A percentile compares a stretch with the other conserved stretches of the same genome.
Evolutionary conservation across 2,888 invertebrate species (phyloP).

Genomic region (Drosophila formosana): DNA sequence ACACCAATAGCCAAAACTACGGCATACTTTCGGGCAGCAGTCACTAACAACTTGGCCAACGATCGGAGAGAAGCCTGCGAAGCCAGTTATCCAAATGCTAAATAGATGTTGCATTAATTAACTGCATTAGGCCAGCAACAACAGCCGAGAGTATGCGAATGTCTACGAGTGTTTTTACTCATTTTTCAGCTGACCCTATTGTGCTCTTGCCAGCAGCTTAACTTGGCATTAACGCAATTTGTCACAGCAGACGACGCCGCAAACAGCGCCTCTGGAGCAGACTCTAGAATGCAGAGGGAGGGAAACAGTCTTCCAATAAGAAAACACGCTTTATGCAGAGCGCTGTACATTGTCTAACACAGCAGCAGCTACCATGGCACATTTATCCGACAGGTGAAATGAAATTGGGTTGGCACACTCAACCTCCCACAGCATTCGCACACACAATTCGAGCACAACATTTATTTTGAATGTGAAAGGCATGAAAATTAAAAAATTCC

Average conservation of each 20-base stretch:
- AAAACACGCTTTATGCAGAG: constrained; percentile 37
- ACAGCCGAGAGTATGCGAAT: constrained; percentile 23
- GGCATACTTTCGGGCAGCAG: constrained; percentile 51
- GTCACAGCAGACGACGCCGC: constrained; percentile 58
- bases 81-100: constrained; percentile 47
- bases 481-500: constrained; percentile 60
- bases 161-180: constrained; percentile 10
- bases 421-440: constrained; percentile 6
- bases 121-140: constrained; percentile 62
- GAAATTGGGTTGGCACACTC: constrained; percentile 53
- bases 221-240: constrained; percentile 76
- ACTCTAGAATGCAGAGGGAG: neutral
- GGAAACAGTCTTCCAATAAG: neutral
- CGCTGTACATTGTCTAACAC: constrained; percentile 38
- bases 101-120: constrained; percentile 74
- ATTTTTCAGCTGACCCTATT: neutral
- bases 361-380: constrained; percentile 34
- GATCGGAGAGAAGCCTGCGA: neutral
- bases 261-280: constrained; percentile 8
- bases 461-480: constrained; percentile 48
- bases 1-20: constrained; percentile 9
- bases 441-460: constrained; percentile 27
- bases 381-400: constrained; percentile 73
- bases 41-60: constrained; percentile 21
- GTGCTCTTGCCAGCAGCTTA: constrained; percentile 63